These are phyloP conservation scores for Thera obeliscata DNA, from an alignment of 2,888 invertebrate species.

Conservation along the genomic window DNA sequence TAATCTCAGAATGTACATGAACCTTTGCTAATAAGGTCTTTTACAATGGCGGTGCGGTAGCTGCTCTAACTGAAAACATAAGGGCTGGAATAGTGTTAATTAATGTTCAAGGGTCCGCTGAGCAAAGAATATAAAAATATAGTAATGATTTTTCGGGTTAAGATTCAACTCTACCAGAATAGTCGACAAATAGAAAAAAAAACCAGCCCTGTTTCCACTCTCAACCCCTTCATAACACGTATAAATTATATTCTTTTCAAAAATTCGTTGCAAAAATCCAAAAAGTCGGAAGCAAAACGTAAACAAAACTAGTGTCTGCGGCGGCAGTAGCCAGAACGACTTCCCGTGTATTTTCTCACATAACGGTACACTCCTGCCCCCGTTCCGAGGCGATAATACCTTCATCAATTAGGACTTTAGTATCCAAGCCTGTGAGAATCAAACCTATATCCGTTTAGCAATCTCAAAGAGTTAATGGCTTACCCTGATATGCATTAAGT, in stretches of 20 bases:
- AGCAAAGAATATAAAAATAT: neutral
- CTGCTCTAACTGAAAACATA: conserved; percentile 16
- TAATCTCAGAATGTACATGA: conserved; percentile 64
- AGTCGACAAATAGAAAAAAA: neutral
- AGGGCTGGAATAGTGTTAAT: conserved; percentile 1
- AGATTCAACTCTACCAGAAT: neutral
- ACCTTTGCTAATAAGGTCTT: conserved; percentile 61
- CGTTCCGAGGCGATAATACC: conserved; percentile 71
- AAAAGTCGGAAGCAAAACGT: neutral
- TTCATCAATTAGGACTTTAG: conserved; percentile 45
- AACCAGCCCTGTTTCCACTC: neutral
- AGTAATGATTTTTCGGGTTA: neutral
- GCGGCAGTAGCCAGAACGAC: conserved; percentile 11
- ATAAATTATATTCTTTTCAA: neutral
- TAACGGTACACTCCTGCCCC: conserved; percentile 71
- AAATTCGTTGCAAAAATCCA: neutral
- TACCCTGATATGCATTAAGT: neutral
- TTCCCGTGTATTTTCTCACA: conserved; percentile 60
- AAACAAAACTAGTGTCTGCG: neutral
- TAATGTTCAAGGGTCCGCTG: neutral
- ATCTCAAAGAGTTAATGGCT: neutral
- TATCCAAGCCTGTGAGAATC: neutral
- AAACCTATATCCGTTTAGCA: neutral
- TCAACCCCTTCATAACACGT: neutral
- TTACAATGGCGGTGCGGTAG: conserved; percentile 32